Evolutionary conservation across 2,113 vertebrate genomes (phyloP).

Genomic region (Tauraco erythrolophus): DNA sequence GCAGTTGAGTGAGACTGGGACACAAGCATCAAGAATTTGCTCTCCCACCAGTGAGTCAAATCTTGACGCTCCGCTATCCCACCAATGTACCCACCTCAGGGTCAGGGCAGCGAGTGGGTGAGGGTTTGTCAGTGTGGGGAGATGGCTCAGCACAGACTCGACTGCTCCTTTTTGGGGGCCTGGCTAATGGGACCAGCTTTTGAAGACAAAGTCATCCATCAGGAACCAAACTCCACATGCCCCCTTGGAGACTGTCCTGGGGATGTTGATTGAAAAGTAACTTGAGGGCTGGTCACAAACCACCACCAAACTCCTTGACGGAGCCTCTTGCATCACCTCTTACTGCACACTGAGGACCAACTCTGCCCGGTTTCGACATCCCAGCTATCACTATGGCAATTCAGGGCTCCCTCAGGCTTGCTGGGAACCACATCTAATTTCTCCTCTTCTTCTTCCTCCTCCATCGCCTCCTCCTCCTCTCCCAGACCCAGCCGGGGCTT

Average conservation of each 20-base stretch:
- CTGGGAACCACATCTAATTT: not conserved
- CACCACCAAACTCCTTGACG: accelerated
- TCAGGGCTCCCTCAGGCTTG: not conserved
- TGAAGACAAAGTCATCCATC: not conserved
- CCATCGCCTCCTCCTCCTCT: not conserved
- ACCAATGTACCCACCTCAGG: not conserved
- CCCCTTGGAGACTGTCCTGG: not conserved
- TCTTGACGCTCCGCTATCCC: accelerated
- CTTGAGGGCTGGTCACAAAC: not conserved
- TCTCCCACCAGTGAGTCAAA: not conserved
- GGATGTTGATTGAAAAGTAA: not conserved
- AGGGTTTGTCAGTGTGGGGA: not conserved
- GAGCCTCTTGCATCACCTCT: not conserved
- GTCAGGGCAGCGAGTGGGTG: not conserved
- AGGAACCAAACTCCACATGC: not conserved
- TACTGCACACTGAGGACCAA: not conserved
- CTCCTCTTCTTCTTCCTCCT: not conserved
- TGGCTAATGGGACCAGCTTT: not conserved
- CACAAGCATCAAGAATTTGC: not conserved
- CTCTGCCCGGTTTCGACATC: not conserved
- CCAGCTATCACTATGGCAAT: accelerated
- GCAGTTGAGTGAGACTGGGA: accelerated
- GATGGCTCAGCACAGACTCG: not conserved
- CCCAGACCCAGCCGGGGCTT: not conserved
- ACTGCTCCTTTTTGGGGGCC: not conserved